A percentile compares a stretch with the other conserved stretches of the same genome.
phyloP scores from a whole-genome alignment of 2,113 vertebrate genomes.

The Halcyon malimbica region DNA sequence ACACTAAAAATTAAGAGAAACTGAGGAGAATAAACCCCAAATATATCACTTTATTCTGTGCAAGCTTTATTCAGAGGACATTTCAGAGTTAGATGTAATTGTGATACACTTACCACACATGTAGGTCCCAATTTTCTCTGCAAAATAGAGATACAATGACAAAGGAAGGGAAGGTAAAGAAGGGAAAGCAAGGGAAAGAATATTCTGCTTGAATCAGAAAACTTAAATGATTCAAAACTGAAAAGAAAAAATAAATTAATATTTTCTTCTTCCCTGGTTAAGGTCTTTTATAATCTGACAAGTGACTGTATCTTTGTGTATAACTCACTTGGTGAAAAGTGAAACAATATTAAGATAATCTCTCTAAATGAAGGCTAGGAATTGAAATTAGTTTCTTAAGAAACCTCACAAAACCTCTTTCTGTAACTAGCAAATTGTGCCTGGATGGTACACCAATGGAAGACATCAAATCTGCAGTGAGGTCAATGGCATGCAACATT shows the following conservation, averaged over 20 bases:
- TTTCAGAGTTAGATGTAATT: not conserved
- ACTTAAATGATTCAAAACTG: not conserved
- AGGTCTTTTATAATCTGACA: not conserved
- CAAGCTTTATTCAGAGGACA: not conserved
- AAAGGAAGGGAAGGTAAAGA: not conserved
- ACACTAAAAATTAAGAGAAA: not conserved
- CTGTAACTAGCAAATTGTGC: constrained; percentile 18
- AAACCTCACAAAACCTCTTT: fast-evolving
- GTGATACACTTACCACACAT: not conserved
- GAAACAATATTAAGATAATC: not conserved
- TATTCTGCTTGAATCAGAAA: not conserved
- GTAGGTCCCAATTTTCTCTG: not conserved
- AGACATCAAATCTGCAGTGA: constrained; percentile 9
- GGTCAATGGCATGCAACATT: constrained; percentile 56
- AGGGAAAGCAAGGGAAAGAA: not conserved
- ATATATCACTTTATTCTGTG: not conserved
- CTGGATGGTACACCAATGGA: not conserved
- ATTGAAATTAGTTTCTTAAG: not conserved
- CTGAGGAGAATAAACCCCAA: not conserved
- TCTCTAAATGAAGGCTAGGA: not conserved
- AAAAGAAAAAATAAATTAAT: not conserved
- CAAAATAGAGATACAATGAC: not conserved
- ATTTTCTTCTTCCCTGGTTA: not conserved
- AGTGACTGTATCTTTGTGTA: not conserved
- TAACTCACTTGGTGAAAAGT: not conserved